Percentiles rank a stretch among this genome's conserved stretches.
These are phyloP conservation scores for Phrynocephalus vlangalii DNA, from an alignment of 2,797 vertebrate species.

Conservation along the genomic window DNA sequence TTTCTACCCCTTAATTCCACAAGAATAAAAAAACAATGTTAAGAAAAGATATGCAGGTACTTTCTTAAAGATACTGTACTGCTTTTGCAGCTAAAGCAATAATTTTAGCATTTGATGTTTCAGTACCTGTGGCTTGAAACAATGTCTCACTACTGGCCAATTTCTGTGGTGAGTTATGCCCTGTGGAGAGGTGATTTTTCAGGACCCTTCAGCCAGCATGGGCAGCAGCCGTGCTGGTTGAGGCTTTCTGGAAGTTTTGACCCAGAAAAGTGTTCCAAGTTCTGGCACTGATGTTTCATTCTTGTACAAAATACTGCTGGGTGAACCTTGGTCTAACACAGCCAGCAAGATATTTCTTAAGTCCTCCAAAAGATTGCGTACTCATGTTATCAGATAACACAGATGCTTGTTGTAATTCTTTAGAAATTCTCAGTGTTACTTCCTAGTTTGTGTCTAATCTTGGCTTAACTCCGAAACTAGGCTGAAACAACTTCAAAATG, in stretches of 20 bases:
- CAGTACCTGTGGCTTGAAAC: not conserved
- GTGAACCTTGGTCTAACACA: not conserved
- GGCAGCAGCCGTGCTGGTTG: too few species aligned
- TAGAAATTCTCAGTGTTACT: not conserved
- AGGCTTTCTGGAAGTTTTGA: too few species aligned
- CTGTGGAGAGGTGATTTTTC: not conserved
- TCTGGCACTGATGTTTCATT: too few species aligned
- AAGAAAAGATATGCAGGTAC: constrained; percentile 32
- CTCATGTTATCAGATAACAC: not conserved
- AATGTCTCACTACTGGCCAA: not conserved
- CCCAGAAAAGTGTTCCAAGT: too few species aligned
- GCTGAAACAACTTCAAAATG: not conserved
- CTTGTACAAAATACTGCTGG: not conserved
- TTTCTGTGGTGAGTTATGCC: not conserved
- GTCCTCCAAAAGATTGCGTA: not conserved
- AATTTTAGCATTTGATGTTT: constrained; percentile 5
- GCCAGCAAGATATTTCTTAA: not conserved
- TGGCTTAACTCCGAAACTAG: not conserved
- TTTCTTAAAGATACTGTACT: not conserved
- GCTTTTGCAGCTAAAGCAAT: not conserved
- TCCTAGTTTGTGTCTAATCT: not conserved
- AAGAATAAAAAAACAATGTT: constrained; percentile 33
- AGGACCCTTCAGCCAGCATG: too few species aligned
- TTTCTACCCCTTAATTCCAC: constrained; percentile 7
- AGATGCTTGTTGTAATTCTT: not conserved